A percentile compares a stretch with the other conserved stretches of the same genome.
phyloP scores from a whole-genome alignment of 2,113 vertebrate species.

The Galbula dea region DNA sequence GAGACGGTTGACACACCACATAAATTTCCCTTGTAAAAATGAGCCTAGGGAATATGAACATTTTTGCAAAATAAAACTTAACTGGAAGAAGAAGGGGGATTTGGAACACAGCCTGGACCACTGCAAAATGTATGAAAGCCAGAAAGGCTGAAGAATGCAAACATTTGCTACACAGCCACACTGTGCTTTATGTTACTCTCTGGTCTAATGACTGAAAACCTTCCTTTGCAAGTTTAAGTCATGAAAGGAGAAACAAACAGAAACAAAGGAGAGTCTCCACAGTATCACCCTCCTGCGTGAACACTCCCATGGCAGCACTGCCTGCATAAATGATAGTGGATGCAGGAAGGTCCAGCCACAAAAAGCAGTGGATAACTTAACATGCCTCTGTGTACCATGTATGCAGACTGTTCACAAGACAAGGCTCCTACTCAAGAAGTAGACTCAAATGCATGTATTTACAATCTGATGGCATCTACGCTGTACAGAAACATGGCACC shows the following conservation, averaged over 20 bases:
- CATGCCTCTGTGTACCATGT: background rate
- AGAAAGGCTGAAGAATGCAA: background rate
- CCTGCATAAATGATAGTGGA: background rate
- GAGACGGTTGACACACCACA: background rate
- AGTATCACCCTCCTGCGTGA: background rate
- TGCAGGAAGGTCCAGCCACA: background rate
- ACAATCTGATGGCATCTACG: background rate
- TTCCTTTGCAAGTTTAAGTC: background rate
- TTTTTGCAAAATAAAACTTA: background rate
- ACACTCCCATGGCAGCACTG: rapidly evolving
- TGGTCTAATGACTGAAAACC: background rate
- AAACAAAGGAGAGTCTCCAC: background rate
- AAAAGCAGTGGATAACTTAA: background rate
- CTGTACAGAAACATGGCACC: background rate
- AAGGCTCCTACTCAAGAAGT: background rate
- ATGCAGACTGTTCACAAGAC: background rate
- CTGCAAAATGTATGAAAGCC: background rate
- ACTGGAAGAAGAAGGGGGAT: background rate
- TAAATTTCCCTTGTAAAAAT: background rate
- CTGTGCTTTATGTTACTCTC: background rate
- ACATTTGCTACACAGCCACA: rapidly evolving
- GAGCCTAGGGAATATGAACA: background rate
- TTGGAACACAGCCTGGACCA: background rate
- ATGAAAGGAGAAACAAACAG: background rate
- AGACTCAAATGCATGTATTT: background rate